Percentiles rank a stretch among this genome's conserved stretches.
Evolutionary conservation across 1,140 invertebrate species (phyloP).

Genomic region (Drosophila sp.): DNA sequence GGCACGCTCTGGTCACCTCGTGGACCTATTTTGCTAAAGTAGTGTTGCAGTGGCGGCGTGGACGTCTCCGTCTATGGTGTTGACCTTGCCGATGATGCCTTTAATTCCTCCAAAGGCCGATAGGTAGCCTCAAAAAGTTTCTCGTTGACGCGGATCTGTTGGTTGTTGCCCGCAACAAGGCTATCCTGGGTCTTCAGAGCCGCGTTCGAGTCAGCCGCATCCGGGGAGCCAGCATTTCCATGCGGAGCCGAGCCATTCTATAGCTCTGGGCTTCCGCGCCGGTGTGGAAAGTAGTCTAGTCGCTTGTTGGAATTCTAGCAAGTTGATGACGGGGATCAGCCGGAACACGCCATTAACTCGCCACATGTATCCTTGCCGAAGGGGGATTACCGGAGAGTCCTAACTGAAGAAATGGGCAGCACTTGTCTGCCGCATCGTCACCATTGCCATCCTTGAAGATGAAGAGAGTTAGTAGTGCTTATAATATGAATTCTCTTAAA

Average conservation of each 20-base stretch:
- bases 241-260: slow-evolving; percentile 14
- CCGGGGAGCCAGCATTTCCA: slow-evolving; percentile 20
- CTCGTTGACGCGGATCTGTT: slow-evolving; percentile 5
- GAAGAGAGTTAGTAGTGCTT: not conserved
- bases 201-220: slow-evolving; percentile 12
- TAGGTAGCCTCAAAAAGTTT: slow-evolving; percentile 12
- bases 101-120: slow-evolving; percentile 5
- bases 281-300: not conserved
- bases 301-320: no score
- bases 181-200: not conserved
- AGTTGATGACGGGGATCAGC: no score
- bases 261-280: not conserved
- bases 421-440: not conserved
- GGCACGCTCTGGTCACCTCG: slow-evolving; percentile 16
- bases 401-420: slow-evolving; percentile 13
- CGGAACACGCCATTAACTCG: no score
- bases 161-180: slow-evolving; percentile 6
- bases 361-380: not conserved
- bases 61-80: not conserved
- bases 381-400: not conserved
- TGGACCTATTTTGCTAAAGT: not conserved
- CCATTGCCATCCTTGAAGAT: not conserved
- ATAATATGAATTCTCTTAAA: not conserved
- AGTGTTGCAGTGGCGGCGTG: not conserved
- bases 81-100: not conserved